Base-by-base conservation (phyloP, 2,113 vertebrate species). In the Circaetus cinerascens region DNA sequence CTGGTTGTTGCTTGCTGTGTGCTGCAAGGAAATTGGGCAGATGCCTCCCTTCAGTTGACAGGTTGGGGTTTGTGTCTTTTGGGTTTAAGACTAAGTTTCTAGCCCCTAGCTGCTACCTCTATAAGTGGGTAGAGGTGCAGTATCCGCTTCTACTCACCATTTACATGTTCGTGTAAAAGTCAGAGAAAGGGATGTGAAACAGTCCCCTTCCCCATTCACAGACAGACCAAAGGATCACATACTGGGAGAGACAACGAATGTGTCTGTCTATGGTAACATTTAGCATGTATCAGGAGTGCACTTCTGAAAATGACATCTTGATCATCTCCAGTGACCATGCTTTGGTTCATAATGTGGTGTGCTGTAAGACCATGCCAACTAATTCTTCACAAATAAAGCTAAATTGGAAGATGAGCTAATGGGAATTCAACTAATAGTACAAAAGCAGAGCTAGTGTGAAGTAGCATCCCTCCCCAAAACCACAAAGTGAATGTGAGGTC, bases 171-270 rank as follows among this genome's bases (percentile, higher is more conserved):
- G 1, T 36, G 4, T 21, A 30, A 11, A 51, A 63, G 43, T 26
- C 51, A 77, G 50, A 78, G 19, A 41, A 46, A 19, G 14, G 7
- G 10, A 48, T 53, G 21, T 19, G 36, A 51, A 13, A 30, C 26
- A 38, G 8, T 6, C 32, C 9, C 26, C 20, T 62, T 72, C 20
- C 22, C 22, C 18, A 38, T 12, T 21, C 4, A 1, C 41, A 59
- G 72, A 15, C 21, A 23, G 7, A 53, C 13, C 27, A 38, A 41
- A n/a, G 32, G 23, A 63, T 36, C 40, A 48, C 27, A 9, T 9
- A 15, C 0, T 26, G 26, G 18, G 19, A 76, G 21, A 56, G 20
- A 60, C 20, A 63, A 23, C 3, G 8, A 60, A 34, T 1, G 0
- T 13, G 23, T 32, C 25, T 45, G 20, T n/a, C 27, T 48, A 1